phyloP scores from a whole-genome alignment of 2,113 vertebrate species.

The Mystacornis crossleyi region DNA sequence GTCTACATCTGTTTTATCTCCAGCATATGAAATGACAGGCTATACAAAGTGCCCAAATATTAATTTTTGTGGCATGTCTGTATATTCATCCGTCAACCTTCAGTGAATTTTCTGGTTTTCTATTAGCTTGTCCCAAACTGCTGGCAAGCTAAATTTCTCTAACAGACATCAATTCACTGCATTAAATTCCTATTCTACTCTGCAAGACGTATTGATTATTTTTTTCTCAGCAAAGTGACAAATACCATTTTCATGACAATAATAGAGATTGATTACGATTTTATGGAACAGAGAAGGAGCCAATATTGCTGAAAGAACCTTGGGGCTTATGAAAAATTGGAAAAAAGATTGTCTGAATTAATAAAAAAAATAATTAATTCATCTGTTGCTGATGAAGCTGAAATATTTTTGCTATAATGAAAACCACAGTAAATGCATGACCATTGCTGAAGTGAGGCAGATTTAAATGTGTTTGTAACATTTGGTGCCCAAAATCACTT shows the following conservation, averaged over 20 bases:
- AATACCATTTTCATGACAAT: constrained; percentile 81
- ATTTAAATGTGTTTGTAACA: background rate
- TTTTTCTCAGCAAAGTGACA: constrained; percentile 77
- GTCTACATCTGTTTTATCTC: constrained; percentile 69
- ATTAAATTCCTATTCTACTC: constrained; percentile 78
- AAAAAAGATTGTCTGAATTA: constrained; percentile 71
- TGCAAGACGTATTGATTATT: constrained; percentile 79
- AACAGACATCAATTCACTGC: constrained; percentile 74
- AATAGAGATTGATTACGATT: constrained; percentile 83
- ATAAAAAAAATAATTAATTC: constrained; percentile 74
- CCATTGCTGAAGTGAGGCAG: background rate
- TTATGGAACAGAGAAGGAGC: constrained; percentile 65
- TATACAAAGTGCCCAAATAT: constrained; percentile 68
- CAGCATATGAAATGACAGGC: constrained; percentile 69
- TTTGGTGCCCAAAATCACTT: constrained; percentile 21
- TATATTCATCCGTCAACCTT: constrained; percentile 72
- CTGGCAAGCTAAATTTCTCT: constrained; percentile 78
- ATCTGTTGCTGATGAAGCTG: constrained; percentile 58
- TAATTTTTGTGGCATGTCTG: constrained; percentile 72
- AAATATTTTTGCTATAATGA: constrained; percentile 31
- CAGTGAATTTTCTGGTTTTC: constrained; percentile 75
- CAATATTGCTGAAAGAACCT: constrained; percentile 62
- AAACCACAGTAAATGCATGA: constrained; percentile 1
- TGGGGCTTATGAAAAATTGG: constrained; percentile 56
- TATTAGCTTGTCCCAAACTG: constrained; percentile 75